These are phyloP conservation scores for Scelioninae gen. 1 DNA, from an alignment of 2,888 invertebrate species.

Conservation along the genomic window DNA sequence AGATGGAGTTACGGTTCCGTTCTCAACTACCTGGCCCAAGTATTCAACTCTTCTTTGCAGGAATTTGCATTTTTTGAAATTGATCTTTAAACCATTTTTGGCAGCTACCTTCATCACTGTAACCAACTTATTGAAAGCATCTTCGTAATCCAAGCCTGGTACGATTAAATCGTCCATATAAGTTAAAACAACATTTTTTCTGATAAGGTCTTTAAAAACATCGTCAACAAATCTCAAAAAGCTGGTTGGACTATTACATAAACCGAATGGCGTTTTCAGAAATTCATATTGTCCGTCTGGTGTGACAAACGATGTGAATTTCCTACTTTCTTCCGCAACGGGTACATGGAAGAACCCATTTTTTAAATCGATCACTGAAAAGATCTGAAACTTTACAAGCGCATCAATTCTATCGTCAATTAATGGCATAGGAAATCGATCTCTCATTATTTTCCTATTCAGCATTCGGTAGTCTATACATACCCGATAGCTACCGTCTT, in stretches of 20 bases:
- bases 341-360: conserved; percentile 21
- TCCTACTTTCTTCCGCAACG: conserved; percentile 1
- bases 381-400: not conserved
- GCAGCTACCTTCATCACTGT: not conserved
- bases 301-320: conserved; percentile 9
- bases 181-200: too few species aligned
- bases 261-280: not conserved
- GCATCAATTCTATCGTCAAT: conserved; percentile 7
- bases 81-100: not conserved
- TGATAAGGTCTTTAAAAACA: not conserved
- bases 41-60: not conserved
- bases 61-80: conserved; percentile 12
- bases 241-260: not conserved
- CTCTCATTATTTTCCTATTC: not conserved
- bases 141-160: not conserved
- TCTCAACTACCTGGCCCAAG: conserved; percentile 62
- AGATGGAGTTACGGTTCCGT: conserved; percentile 73
- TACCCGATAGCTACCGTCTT: not conserved
- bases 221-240: not conserved
- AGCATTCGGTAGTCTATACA: not conserved
- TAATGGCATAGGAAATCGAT: conserved; percentile 2
- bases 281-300: conserved; percentile 10
- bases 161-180: conserved; percentile 6
- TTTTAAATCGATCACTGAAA: not conserved
- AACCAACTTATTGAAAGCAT: not conserved